Evolutionary conservation across 2,797 vertebrate species (phyloP).

Genomic region (Falco rusticolus): DNA sequence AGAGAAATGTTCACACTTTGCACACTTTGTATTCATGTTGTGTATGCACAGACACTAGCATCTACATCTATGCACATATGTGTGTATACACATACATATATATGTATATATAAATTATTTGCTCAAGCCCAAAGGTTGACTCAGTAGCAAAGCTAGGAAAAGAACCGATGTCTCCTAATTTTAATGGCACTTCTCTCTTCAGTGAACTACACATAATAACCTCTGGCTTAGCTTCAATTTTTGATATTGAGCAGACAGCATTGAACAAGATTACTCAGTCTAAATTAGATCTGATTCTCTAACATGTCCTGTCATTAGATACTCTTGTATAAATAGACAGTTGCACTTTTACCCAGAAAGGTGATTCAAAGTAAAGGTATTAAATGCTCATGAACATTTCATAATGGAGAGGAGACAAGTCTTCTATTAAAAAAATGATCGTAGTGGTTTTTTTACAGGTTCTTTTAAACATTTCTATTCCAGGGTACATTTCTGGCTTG

Average conservation of each 20-base stretch:
- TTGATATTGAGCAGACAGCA: conserved; percentile 15
- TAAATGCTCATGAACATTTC: neutral
- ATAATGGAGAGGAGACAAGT: neutral
- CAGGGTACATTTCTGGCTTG: neutral
- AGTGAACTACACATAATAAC: neutral
- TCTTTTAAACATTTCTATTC: neutral
- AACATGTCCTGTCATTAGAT: conserved; percentile 1
- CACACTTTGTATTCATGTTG: neutral
- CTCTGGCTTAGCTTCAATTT: conserved; percentile 1
- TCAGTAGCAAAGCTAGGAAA: neutral
- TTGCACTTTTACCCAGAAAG: neutral
- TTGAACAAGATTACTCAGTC: neutral
- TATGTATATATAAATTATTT: neutral
- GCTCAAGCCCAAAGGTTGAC: neutral
- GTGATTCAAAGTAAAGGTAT: neutral
- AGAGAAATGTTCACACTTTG: neutral
- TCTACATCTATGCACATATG: neutral
- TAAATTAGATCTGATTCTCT: conserved; percentile 31
- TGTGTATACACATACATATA: neutral
- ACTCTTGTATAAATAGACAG: neutral
- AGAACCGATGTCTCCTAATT: neutral
- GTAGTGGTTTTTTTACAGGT: neutral
- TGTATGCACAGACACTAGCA: neutral
- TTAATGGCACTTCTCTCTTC: neutral
- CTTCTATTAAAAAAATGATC: neutral